Conservation (phyloP, 2,113 vertebrate genomes). For the Colinus virginianus region DNA sequence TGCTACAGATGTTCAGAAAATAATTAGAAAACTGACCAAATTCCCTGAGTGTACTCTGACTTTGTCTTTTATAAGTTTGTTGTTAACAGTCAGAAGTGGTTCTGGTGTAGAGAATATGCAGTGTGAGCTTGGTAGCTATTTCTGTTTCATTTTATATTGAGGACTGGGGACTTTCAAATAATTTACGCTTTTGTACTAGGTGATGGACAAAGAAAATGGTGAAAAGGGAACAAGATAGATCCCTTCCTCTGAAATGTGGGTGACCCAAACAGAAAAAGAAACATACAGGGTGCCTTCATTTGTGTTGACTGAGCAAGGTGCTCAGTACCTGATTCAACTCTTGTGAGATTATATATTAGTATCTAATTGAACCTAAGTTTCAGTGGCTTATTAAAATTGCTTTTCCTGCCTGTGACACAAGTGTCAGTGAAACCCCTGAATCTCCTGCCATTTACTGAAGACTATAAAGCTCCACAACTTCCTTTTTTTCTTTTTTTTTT, state of each 20-base stretch:
- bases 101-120: neutral
- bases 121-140: neutral
- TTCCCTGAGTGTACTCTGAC: constrained; percentile 25
- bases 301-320: neutral
- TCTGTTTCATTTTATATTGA: neutral
- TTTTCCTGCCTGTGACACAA: neutral
- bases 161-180: neutral
- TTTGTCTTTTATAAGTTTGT: constrained; percentile 23
- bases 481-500: neutral
- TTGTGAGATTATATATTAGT: neutral
- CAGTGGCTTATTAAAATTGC: neutral
- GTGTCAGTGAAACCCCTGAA: neutral
- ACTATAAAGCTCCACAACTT: neutral
- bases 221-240: neutral
- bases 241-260: neutral
- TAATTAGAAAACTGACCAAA: constrained; percentile 57
- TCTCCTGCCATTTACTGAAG: neutral
- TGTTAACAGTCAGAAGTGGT: constrained; percentile 1
- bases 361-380: neutral
- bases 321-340: neutral
- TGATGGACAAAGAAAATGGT: neutral
- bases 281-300: neutral
- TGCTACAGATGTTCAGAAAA: constrained; percentile 48
- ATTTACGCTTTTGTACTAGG: neutral
- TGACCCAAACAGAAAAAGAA: neutral